phyloP scores from a whole-genome alignment of 1,140 invertebrate genomes.

The Chymomyza costata region DNA sequence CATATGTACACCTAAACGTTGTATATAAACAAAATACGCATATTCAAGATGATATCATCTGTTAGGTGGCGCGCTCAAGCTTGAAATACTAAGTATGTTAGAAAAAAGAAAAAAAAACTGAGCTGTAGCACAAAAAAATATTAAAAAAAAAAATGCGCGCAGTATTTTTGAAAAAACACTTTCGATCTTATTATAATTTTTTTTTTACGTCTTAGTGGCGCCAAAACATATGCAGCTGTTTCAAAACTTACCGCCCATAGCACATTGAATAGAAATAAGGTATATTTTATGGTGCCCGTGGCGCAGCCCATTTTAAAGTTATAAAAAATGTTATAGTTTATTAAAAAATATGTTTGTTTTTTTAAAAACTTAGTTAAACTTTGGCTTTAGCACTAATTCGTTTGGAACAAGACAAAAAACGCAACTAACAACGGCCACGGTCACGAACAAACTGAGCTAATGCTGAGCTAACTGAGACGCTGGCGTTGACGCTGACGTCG shows the following conservation, averaged over 20 bases:
- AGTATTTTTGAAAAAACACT: no score
- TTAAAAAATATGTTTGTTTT: no score
- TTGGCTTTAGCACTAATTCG: no score
- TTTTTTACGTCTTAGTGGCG: no score
- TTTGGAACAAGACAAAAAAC: no score
- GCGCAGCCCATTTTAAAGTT: slow-evolving; percentile 79
- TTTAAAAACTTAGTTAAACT: no score
- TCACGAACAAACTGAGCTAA: slow-evolving; percentile 62
- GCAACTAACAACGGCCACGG: slow-evolving; percentile 50
- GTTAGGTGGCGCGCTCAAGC: slow-evolving; percentile 19
- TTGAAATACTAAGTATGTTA: no score
- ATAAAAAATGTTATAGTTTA: no score
- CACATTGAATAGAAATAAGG: slow-evolving; percentile 88
- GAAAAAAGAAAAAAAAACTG: no score
- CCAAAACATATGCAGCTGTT: not conserved
- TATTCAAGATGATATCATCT: slow-evolving; percentile 55
- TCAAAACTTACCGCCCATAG: slow-evolving; percentile 85
- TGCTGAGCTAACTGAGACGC: slow-evolving; percentile 43
- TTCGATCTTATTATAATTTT: no score
- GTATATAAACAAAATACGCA: not conserved
- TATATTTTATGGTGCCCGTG: slow-evolving; percentile 86
- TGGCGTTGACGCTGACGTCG: slow-evolving; percentile 25
- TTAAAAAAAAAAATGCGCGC: no score
- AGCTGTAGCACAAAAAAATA: no score
- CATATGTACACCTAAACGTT: slow-evolving; percentile 15